Percentiles rank a stretch among this genome's conserved stretches.
Conservation (phyloP, 2,797 vertebrate species). For the Acrocephalus scirpaceus region DNA sequence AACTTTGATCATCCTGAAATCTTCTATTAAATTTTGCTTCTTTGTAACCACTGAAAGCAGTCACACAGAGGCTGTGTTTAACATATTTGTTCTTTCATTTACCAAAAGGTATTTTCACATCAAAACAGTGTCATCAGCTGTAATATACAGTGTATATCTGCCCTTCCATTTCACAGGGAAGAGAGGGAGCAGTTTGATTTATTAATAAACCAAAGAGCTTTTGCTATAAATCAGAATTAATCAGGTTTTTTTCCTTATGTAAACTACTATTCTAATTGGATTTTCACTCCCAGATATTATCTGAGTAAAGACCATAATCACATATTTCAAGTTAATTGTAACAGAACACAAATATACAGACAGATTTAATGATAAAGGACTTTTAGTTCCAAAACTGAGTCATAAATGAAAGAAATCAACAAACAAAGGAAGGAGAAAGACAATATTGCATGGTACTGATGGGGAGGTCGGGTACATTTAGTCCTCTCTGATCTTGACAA, state of each 20-base stretch:
- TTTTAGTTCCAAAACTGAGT: conserved; percentile 35
- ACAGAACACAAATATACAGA: conserved; percentile 19
- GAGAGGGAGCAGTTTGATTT: conserved; percentile 3
- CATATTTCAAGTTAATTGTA: conserved; percentile 14
- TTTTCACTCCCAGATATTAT: background rate
- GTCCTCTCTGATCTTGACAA: background rate
- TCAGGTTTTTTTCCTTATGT: background rate
- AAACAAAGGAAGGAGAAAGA: background rate
- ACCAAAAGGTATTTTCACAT: conserved; percentile 25
- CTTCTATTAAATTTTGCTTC: background rate
- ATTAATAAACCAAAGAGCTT: background rate
- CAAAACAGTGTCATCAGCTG: conserved; percentile 14
- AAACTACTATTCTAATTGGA: conserved; percentile 33
- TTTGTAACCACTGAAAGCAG: background rate
- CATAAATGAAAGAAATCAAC: background rate
- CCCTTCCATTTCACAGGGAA: background rate
- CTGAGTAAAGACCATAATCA: background rate
- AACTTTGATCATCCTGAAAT: conserved; percentile 4
- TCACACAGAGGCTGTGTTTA: background rate
- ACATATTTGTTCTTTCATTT: conserved; percentile 16
- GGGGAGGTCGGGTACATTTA: background rate
- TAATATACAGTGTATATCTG: background rate
- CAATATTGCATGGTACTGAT: background rate
- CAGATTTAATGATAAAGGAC: conserved; percentile 1
- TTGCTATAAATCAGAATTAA: conserved; percentile 23